phyloP scores from a whole-genome alignment of 2,888 invertebrate species.

The Diadegma fenestrale region DNA sequence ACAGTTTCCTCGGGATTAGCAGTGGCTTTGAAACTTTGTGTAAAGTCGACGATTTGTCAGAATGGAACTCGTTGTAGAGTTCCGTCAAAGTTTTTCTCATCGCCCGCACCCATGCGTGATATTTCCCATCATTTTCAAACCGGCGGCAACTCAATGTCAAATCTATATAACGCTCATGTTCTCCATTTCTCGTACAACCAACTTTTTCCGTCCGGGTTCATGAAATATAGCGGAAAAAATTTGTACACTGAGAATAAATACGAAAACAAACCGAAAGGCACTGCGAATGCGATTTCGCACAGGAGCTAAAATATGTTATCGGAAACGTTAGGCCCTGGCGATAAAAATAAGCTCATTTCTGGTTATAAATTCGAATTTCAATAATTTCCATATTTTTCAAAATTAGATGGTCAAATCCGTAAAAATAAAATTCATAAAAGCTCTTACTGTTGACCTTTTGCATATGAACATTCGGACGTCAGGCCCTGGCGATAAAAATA shows the following conservation, averaged over 20 bases:
- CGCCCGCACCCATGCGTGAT: not conserved
- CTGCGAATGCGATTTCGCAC: not conserved
- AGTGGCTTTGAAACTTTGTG: not conserved
- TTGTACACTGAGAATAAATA: not conserved
- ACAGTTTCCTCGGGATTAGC: not conserved
- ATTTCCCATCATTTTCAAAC: not conserved
- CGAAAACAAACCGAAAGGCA: not conserved
- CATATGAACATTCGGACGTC: too few relatives aligned
- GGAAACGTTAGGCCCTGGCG: not conserved
- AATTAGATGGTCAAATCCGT: too few relatives aligned
- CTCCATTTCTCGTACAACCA: not conserved
- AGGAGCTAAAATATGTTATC: not conserved
- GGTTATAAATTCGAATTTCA: not conserved
- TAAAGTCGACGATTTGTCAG: not conserved
- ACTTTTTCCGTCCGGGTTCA: not conserved
- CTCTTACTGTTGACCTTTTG: too few relatives aligned
- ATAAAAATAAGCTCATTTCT: not conserved
- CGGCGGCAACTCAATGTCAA: conserved; percentile 2
- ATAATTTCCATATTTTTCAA: not conserved
- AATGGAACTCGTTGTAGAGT: not conserved
- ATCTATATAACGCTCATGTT: conserved; percentile 4
- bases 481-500: not conserved
- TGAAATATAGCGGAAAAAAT: conserved; percentile 6
- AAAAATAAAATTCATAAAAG: too few relatives aligned
- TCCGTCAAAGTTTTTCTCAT: not conserved